These are phyloP conservation scores for Aurelia aurita complex sp. Pacific DNA, from an alignment of 30 jellyfish, hydroid and myxozoan species.

Conservation along the genomic window DNA sequence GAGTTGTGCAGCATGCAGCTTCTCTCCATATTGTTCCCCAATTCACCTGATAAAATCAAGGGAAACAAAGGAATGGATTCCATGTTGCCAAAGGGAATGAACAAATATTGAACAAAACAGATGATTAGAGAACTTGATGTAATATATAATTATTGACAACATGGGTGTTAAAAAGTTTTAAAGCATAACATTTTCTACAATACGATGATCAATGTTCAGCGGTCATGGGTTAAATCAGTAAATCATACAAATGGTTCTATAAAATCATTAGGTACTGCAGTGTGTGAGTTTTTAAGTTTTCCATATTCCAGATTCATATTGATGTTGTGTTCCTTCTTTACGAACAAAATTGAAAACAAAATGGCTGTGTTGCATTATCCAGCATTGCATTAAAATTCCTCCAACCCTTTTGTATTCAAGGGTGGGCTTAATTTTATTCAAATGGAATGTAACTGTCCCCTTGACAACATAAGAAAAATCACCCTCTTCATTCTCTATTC, in stretches of 20 bases:
- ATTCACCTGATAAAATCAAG: not conserved
- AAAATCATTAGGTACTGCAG: not conserved
- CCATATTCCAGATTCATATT: not conserved
- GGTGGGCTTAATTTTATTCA: too few relatives aligned
- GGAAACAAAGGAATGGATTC: too few relatives aligned
- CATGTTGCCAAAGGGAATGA: too few relatives aligned
- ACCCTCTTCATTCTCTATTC: not conserved
- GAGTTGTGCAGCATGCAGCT: too few relatives aligned
- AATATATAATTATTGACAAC: too few relatives aligned
- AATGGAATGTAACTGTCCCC: not conserved
- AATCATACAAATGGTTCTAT: too few relatives aligned
- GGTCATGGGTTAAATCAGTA: too few relatives aligned
- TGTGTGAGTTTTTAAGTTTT: not conserved
- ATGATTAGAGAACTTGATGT: too few relatives aligned
- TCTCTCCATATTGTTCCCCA: not conserved
- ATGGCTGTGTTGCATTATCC: not conserved
- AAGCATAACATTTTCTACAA: too few relatives aligned
- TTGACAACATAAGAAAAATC: constrained; percentile 8
- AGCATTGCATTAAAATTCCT: constrained; percentile 8
- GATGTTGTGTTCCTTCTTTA: not conserved
- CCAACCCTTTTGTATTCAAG: not conserved
- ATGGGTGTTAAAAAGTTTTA: too few relatives aligned
- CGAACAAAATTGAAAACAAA: not conserved
- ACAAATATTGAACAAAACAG: too few relatives aligned
- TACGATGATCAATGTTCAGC: too few relatives aligned